These are phyloP conservation scores for Pygocentrus nattereri DNA, from an alignment of 2,797 vertebrate species.

Conservation along the genomic window DNA sequence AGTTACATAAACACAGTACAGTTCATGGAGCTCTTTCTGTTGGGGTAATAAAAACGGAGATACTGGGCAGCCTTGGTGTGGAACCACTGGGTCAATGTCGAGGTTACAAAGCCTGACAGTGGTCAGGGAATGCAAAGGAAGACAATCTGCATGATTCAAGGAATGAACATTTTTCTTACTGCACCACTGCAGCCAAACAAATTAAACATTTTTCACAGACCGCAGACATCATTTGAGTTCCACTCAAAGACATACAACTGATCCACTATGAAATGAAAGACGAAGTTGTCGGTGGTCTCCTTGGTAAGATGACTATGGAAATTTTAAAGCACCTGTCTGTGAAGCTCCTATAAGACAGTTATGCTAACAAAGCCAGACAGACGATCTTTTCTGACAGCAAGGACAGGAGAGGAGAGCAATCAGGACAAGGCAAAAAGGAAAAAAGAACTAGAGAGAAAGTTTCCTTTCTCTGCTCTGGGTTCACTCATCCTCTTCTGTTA, in stretches of 20 bases:
- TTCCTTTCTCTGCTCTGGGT: neutral
- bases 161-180: too few species aligned
- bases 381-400: neutral
- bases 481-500: neutral
- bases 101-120: too few species aligned
- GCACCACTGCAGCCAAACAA: too few species aligned
- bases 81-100: too few species aligned
- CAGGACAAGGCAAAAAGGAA: neutral
- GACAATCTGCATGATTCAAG: too few species aligned
- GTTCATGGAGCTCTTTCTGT: too few species aligned
- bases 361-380: neutral
- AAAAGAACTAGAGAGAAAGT: neutral
- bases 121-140: too few species aligned
- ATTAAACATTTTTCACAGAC: neutral
- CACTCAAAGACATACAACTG: neutral
- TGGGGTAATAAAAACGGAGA: too few species aligned
- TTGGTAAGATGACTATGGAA: slow-evolving; percentile 17
- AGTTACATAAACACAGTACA: too few species aligned
- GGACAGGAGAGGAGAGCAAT: neutral
- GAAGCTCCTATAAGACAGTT: neutral
- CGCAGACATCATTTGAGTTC: neutral
- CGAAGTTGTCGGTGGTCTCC: slow-evolving; percentile 32
- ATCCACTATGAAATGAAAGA: neutral
- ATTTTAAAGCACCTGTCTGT: neutral
- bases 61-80: too few species aligned